Evolutionary conservation across 1,140 invertebrate genomes (phyloP).

Genomic region (Leptopilina boulardi): DNA sequence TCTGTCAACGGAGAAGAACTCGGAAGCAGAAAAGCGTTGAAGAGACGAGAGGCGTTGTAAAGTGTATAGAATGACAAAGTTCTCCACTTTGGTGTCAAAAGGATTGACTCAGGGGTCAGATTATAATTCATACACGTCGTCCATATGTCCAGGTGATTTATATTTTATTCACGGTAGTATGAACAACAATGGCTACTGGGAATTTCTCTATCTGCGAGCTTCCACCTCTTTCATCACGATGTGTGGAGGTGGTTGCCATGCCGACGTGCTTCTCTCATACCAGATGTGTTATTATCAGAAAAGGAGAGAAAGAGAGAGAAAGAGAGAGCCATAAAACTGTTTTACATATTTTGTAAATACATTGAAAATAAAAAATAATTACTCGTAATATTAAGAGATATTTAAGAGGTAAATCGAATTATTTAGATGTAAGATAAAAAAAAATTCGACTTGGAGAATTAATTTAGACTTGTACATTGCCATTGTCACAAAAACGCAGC

Average conservation of each 20-base stretch:
- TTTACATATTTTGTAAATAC: too few relatives aligned
- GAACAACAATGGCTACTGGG: constrained; percentile 38
- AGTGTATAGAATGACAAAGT: constrained; percentile 38
- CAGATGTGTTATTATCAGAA: too few relatives aligned
- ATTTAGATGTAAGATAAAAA: too few relatives aligned
- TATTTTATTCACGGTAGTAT: constrained; percentile 47
- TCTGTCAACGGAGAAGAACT: constrained; percentile 36
- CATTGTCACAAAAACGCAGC: constrained; percentile 45
- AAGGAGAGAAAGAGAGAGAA: too few relatives aligned
- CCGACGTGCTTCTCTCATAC: too few relatives aligned
- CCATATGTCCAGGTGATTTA: constrained; percentile 55
- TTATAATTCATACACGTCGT: constrained; percentile 57
- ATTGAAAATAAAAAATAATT: too few relatives aligned
- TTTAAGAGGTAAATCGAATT: too few relatives aligned
- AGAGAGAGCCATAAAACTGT: too few relatives aligned
- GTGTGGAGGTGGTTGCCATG: too few relatives aligned
- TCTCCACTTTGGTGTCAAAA: neutral
- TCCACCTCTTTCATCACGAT: constrained; percentile 4
- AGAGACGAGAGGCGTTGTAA: constrained; percentile 27
- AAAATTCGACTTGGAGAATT: neutral
- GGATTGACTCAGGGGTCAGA: constrained; percentile 31
- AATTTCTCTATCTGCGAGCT: neutral
- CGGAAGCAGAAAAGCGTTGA: constrained; percentile 35
- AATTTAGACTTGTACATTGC: neutral
- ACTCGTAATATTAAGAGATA: too few relatives aligned